Conservation (phyloP, 1,140 invertebrate genomes). For the Telenomus remus region DNA sequence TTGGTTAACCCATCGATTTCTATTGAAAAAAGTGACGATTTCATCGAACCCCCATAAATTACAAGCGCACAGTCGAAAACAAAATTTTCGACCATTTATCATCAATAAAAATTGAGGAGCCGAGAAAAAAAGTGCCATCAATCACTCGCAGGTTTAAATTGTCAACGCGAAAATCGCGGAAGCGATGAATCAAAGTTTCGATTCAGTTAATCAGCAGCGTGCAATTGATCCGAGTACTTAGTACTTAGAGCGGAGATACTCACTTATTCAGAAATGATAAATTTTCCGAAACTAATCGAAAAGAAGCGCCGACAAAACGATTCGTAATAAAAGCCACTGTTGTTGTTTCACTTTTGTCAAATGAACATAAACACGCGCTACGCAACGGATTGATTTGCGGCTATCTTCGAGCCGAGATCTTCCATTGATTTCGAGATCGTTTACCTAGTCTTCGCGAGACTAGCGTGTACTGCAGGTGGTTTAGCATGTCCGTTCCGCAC, state of each 20-base stretch:
- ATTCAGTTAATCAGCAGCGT: background rate
- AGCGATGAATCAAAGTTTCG: too few relatives aligned
- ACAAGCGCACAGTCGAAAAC: too few relatives aligned
- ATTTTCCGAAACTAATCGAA: background rate
- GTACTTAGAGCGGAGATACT: background rate
- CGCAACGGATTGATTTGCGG: constrained; percentile 37
- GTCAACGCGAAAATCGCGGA: too few relatives aligned
- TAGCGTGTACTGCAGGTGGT: constrained; percentile 57
- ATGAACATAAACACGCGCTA: constrained; percentile 44
- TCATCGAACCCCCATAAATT: too few relatives aligned
- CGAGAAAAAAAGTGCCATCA: too few relatives aligned
- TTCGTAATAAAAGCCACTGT: constrained; percentile 24
- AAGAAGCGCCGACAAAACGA: background rate
- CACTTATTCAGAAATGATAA: background rate
- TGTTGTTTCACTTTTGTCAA: constrained; percentile 33
- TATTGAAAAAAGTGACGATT: too few relatives aligned
- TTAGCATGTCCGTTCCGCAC: constrained; percentile 60
- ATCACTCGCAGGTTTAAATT: too few relatives aligned
- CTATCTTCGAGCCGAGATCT: constrained; percentile 46
- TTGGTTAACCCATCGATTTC: too few relatives aligned
- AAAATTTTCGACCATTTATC: too few relatives aligned
- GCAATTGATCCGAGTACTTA: background rate
- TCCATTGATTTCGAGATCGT: constrained; percentile 58
- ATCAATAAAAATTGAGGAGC: too few relatives aligned
- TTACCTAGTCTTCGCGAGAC: constrained; percentile 59